Conservation (phyloP, 2,888 invertebrate species). For the Synanthedon andrenaeformis region DNA sequence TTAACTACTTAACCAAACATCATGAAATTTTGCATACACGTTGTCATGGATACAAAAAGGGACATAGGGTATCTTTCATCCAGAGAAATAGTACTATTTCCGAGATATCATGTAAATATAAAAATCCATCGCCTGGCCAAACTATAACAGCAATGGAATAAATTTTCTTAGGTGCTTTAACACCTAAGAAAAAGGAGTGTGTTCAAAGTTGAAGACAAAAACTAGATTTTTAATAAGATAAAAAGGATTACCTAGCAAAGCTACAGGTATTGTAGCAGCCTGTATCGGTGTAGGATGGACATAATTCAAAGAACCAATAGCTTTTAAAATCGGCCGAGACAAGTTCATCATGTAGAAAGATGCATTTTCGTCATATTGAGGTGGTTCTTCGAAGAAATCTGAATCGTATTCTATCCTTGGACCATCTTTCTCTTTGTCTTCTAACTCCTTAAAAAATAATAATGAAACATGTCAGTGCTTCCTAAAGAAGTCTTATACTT, state of each 20-base stretch:
- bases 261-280: constrained; percentile 93
- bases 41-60: no score
- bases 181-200: no score
- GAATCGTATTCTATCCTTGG: constrained; percentile 50
- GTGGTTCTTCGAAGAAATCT: constrained; percentile 74
- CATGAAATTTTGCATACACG: no score
- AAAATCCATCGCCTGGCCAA: no score
- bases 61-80: no score
- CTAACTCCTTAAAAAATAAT: constrained; percentile 35
- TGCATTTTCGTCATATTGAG: constrained; percentile 73
- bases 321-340: constrained; percentile 92
- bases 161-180: no score
- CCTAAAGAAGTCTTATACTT: no score
- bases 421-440: constrained; percentile 60
- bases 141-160: no score
- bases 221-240: not conserved
- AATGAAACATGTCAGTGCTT: not conserved
- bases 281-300: constrained; percentile 98
- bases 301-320: constrained; percentile 89
- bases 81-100: no score
- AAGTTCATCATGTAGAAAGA: constrained; percentile 96
- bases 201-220: not conserved
- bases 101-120: no score
- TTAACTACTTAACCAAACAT: no score
- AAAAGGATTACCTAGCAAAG: constrained; percentile 74